Evolutionary conservation across 2,113 vertebrate genomes (phyloP).

Genomic region (Paradoxurus hermaphroditus): DNA sequence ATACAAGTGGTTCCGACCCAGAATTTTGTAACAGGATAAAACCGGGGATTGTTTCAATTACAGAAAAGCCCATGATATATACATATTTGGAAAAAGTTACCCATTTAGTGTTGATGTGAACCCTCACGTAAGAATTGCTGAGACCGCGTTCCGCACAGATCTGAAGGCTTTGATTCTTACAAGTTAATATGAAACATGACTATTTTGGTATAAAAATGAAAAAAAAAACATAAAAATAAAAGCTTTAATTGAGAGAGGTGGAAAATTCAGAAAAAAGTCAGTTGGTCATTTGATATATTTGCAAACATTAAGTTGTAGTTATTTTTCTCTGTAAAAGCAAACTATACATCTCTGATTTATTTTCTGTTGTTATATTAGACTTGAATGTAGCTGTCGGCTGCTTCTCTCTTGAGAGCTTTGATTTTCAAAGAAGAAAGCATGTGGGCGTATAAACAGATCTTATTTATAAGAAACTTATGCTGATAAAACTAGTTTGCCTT

Average conservation of each 20-base stretch:
- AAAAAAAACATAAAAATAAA: background rate
- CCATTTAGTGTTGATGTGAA: background rate
- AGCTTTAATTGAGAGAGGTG: background rate
- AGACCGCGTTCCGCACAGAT: background rate
- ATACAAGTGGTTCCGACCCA: background rate
- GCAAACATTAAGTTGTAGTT: background rate
- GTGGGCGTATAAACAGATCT: background rate
- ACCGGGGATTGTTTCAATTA: no score
- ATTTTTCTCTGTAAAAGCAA: background rate
- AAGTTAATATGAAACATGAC: background rate
- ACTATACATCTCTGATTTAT: background rate
- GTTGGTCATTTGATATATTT: background rate
- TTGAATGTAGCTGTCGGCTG: background rate
- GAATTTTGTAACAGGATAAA: background rate
- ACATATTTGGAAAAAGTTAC: background rate
- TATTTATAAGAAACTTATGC: background rate
- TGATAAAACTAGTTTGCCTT: background rate
- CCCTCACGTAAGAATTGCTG: background rate
- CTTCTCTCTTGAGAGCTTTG: background rate
- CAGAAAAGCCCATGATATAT: accelerated
- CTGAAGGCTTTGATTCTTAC: background rate
- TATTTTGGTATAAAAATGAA: background rate
- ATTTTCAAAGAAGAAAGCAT: background rate
- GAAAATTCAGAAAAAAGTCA: background rate
- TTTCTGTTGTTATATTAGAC: background rate